phyloP scores from a whole-genome alignment of 2,797 vertebrate species.

The Sandelia bainsii region DNA sequence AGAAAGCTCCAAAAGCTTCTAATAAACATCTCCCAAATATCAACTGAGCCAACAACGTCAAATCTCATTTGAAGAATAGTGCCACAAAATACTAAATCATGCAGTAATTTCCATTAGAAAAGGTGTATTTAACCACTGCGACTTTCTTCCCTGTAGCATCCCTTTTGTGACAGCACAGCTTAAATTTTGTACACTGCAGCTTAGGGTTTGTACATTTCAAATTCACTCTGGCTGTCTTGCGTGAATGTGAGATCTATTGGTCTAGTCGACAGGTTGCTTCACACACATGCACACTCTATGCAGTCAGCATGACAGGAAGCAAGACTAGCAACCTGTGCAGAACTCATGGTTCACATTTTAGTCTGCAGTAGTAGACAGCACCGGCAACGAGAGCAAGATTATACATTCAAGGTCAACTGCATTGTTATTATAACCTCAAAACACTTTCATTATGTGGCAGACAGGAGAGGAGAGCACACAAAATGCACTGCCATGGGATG shows the following conservation, averaged over 20 bases:
- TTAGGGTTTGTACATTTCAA: slow-evolving; percentile 34
- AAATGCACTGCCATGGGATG: slow-evolving; percentile 23
- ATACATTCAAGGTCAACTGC: slow-evolving; percentile 20
- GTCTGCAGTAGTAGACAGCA: background rate
- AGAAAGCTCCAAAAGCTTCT: background rate
- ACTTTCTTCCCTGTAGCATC: slow-evolving; percentile 5
- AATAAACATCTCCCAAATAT: slow-evolving; percentile 14
- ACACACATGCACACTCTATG: slow-evolving; percentile 7
- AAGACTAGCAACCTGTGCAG: slow-evolving; percentile 14
- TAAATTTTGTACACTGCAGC: slow-evolving; percentile 25
- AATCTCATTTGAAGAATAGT: slow-evolving; percentile 4
- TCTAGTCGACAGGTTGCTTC: slow-evolving; percentile 18
- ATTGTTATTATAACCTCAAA: slow-evolving; percentile 12
- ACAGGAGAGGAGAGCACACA: slow-evolving; percentile 43
- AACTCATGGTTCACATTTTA: background rate
- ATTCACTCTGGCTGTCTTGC: slow-evolving; percentile 20
- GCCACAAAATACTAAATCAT: background rate
- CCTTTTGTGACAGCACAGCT: slow-evolving; percentile 13
- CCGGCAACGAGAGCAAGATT: slow-evolving; percentile 7
- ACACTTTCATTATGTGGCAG: slow-evolving; percentile 3
- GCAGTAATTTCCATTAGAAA: background rate
- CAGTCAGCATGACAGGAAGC: slow-evolving; percentile 1
- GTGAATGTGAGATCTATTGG: slow-evolving; percentile 11
- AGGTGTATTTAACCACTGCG: background rate
- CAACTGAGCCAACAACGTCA: slow-evolving; percentile 11